Evolutionary conservation across 2,888 invertebrate species (phyloP), one percentile per base, ranked within the genome.

Genomic region (Agrypnus murinus): DNA sequence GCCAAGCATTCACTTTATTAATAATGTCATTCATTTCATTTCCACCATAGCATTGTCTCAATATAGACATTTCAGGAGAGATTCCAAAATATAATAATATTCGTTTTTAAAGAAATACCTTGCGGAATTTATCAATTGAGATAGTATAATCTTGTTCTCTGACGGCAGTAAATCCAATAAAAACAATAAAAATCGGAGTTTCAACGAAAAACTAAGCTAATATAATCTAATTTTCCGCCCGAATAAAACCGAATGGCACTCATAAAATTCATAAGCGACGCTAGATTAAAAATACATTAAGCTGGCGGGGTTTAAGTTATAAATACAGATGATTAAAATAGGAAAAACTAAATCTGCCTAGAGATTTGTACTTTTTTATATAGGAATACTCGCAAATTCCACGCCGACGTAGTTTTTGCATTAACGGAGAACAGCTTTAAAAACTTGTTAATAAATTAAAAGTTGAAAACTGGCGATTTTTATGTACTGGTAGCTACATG

Each of bases 201-300:
- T 31, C 31, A n/a, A 43, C 17, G 53, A 63, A 69, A 69, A 69
- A 46, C 12, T 58, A 36, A 19, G 60, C 43, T 32, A 40, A 68
- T 62, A 63, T 66, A 66, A 66, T 63, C 62, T 63, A 68, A 68
- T 68, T 68, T 68, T 68, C 63, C 48, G 34, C 46, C 14, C 43
- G 62, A 46, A 68, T 68, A 68, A 68, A 68, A 55, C 46, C 64
- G 58, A 69, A 69, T 63, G 64, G 57, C 38, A 63, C 38, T 68
- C 62, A 50, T 68, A 63, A 63, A 68, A 68, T 68, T 68, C 63
- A 68, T 63, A 69, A 69, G 69, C 57, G 57, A 40, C 57, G 64
- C 63, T 63, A 69, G 69, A 69, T 63, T 69, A 69, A 69, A 69
- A 69, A 63, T 69, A 58, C 69, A 69, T 69, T 69, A 69, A 69